Evolutionary conservation across 2,888 invertebrate species (phyloP).

Genomic region (Callinectes sapidus): DNA sequence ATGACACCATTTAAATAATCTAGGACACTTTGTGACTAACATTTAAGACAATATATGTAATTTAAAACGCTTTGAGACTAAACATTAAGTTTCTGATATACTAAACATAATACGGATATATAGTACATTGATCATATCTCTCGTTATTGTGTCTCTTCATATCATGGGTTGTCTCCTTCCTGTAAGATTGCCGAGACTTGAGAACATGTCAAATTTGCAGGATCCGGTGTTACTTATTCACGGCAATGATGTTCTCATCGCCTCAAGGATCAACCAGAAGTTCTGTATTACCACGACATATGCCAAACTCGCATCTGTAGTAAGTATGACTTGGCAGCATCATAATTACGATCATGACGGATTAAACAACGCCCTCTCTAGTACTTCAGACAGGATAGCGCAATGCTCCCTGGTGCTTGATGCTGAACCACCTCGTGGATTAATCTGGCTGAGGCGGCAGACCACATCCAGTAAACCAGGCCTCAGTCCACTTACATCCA

Average conservation of each 20-base stretch:
- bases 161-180: neutral
- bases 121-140: neutral
- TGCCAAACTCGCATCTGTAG: neutral
- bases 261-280: neutral
- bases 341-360: neutral
- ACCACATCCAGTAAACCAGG: neutral
- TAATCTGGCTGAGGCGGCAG: neutral
- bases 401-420: neutral
- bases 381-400: neutral
- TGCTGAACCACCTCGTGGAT: neutral
- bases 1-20: no score
- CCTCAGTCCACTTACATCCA: neutral
- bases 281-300: neutral
- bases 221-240: neutral
- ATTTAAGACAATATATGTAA: neutral
- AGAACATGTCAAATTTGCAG: neutral
- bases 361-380: neutral
- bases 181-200: neutral
- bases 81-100: neutral
- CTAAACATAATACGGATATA: neutral
- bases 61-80: neutral
- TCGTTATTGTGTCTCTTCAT: neutral
- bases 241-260: neutral
- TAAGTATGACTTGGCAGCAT: neutral
- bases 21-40: no score